These are phyloP conservation scores for Parotocinclus haroldoi DNA, from an alignment of 2,797 vertebrate species.

Conservation along the genomic window DNA sequence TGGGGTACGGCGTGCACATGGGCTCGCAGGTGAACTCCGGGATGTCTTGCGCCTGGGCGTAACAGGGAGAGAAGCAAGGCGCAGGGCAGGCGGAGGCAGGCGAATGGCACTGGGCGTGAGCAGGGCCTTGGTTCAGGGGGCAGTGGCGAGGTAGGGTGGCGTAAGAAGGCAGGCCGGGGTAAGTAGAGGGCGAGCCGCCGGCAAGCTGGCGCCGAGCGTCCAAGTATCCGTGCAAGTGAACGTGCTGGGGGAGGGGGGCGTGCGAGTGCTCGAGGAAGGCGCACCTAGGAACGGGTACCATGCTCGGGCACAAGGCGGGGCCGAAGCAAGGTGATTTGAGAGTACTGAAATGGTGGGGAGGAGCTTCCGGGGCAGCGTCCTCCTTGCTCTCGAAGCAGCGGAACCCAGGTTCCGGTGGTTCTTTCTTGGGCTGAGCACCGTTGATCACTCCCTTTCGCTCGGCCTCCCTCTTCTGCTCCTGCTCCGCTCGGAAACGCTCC, in stretches of 20 bases:
- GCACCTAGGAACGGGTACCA: conserved; percentile 83
- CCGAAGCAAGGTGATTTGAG: conserved; percentile 67
- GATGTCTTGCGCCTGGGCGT: conserved; percentile 62
- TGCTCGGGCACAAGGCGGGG: conserved; percentile 74
- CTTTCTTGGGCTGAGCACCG: conserved; percentile 60
- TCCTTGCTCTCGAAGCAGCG: conserved; percentile 65
- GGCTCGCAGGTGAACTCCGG: conserved; percentile 64
- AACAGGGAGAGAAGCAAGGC: conserved; percentile 62
- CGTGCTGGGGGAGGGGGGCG: conserved; percentile 57
- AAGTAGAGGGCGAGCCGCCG: conserved; percentile 65
- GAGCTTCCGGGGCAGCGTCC: conserved; percentile 63
- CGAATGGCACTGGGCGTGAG: conserved; percentile 63
- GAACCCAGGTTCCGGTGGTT: conserved; percentile 50
- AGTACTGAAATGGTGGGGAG: conserved; percentile 50
- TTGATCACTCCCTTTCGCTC: conserved; percentile 74
- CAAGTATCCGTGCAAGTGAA: conserved; percentile 65
- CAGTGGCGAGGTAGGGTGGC: conserved; percentile 79
- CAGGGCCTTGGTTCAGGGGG: conserved; percentile 57
- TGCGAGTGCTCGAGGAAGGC: conserved; percentile 65
- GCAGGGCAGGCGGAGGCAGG: conserved; percentile 61
- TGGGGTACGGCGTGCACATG: conserved; percentile 55
- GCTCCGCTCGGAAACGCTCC: conserved; percentile 84
- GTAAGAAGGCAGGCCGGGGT: conserved; percentile 69
- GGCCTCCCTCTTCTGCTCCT: conserved; percentile 80
- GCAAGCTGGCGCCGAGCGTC: conserved; percentile 72